phyloP scores from a whole-genome alignment of 2,797 vertebrate genomes.

The Platalea minor region DNA sequence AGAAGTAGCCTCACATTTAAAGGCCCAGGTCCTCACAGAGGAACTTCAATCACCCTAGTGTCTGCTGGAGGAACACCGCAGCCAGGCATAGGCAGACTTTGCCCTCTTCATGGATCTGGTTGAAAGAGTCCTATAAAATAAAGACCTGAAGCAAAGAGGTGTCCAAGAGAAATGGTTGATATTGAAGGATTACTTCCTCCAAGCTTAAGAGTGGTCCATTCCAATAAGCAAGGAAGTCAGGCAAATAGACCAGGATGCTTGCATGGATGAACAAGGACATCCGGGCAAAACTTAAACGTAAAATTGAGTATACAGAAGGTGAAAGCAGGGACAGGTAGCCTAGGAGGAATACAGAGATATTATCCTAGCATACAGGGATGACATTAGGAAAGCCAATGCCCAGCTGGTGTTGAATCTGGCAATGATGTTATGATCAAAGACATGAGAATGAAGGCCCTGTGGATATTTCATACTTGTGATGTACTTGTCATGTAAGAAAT shows the following conservation, averaged over 20 bases:
- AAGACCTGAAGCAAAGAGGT: neutral
- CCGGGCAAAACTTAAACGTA: fast-evolving
- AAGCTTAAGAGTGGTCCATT: neutral
- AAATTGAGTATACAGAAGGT: neutral
- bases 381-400: neutral
- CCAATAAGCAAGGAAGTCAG: neutral
- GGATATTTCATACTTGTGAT: neutral
- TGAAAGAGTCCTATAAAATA: neutral
- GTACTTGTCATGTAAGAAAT: neutral
- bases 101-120: neutral
- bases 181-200: neutral
- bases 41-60: neutral
- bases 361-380: neutral
- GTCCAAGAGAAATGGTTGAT: neutral
- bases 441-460: neutral
- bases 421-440: neutral
- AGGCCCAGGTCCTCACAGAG: neutral
- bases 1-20: neutral
- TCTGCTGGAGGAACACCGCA: neutral
- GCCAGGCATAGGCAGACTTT: neutral
- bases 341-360: neutral
- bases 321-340: neutral
- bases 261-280: neutral
- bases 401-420: fast-evolving
- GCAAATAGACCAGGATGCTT: neutral